Base-by-base conservation (phyloP, 2,888 invertebrate species). In the Ashinkailepas kermadecensis region DNA sequence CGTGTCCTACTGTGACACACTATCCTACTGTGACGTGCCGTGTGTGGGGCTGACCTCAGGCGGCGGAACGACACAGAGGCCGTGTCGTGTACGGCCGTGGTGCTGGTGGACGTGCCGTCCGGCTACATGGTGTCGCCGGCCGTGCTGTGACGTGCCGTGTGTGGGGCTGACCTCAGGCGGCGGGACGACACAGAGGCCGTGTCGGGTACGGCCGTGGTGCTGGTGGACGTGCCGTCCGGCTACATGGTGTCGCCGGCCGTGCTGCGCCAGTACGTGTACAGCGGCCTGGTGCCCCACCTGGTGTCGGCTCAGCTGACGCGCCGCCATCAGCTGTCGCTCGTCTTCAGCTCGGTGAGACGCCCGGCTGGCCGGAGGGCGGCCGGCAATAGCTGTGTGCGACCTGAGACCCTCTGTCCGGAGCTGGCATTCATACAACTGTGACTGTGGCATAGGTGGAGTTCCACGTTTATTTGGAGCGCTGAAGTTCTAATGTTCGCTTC, bases 61-160 rank as follows among this genome's bases (percentile, higher is more conserved):
- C 85, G 86, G n/a, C 84, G 86, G n/a, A 81, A 85, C 13, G 85
- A 87, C 13, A 86, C 86, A 67, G 86, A 87, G 64, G 84, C 84
- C 25, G 85, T 85, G 12, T 88, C 88, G 83, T 88, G 88, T 3
- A 86, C 87, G 65, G 87, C 88, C 18, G 87, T 88, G 9, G 84
- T 89, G 25, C 88, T 88, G 85, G 84, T 89, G 23, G 87, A 88
- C 82, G 86, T 88, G 23, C 89, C 89, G 1, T 87, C 21, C 21
- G 89, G 89, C 9, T 89, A 89, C 84, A 85, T 86, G 85, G 87
- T 88, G 39, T 84, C 88, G 57, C 88, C 90, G 83, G 86, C 88
- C 83, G 86, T 87, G 1, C 39, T 39, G 39, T 39, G 39, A 39
- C 39, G 39, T 39, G 39, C 39, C 39, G 39, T 39, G 39, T 39